These are phyloP conservation scores for Conus canariensis DNA, from an alignment of 2,888 invertebrate species.

Conservation along the genomic window DNA sequence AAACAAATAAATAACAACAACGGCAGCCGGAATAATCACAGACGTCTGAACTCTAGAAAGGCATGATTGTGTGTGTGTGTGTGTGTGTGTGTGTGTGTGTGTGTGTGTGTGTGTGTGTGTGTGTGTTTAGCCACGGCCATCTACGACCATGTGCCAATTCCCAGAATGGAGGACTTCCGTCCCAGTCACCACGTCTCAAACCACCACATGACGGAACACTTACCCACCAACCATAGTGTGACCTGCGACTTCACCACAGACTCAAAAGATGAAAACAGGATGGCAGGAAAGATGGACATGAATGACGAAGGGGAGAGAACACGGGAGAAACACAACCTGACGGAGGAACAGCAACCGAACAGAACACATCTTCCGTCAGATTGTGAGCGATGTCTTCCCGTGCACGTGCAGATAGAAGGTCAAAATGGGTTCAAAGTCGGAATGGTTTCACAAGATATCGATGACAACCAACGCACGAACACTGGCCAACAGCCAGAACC, in stretches of 20 bases:
- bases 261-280: background rate
- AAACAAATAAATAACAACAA: too few relatives aligned
- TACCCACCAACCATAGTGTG: background rate
- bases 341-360: background rate
- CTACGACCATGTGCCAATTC: background rate
- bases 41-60: too few relatives aligned
- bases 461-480: background rate
- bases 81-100: too few relatives aligned
- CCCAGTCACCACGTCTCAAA: background rate
- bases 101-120: too few relatives aligned
- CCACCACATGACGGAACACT: background rate
- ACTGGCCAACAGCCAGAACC: background rate
- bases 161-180: background rate
- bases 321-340: background rate
- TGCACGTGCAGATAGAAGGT: slow-evolving; percentile 36
- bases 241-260: background rate
- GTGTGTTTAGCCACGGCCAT: background rate
- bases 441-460: background rate
- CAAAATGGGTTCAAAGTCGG: background rate
- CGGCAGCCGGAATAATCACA: too few relatives aligned
- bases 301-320: background rate
- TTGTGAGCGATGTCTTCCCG: slow-evolving; percentile 30
- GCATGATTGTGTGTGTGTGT: too few relatives aligned
- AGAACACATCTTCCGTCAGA: background rate
- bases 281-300: background rate